Evolutionary conservation across 2,888 invertebrate genomes (phyloP), one percentile per base, ranked within the genome.

Genomic region (Cenopis cana): DNA sequence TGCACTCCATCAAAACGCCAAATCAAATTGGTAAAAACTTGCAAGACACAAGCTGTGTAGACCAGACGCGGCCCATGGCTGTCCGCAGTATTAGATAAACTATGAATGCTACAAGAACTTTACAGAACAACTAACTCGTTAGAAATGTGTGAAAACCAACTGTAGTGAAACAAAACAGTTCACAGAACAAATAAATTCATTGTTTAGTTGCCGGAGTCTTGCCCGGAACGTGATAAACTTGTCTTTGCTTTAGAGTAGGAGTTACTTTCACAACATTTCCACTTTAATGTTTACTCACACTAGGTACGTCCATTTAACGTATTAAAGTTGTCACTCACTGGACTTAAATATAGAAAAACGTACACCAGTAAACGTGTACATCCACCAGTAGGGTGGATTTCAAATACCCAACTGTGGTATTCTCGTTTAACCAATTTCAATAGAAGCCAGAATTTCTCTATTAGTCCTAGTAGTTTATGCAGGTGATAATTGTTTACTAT

Each of bases 181-280:
- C n/a, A 14, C 29, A 29, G 55, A n/a, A 29, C 55, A 55, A 29
- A 55, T 55, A 55, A 55, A 55, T 55, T 24, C 55, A 55, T 55
- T 55, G 55, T 55, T 55, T 55, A 29, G 55, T 55, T 55, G 55
- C 29, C 29, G 8, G 55, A 2, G 55, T 20, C 50, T 50, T 18
- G 50, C 18, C 12, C n/a, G 29, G 55, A 29, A 14, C 29, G n/a
- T 29, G 55, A 55, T 55, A 55, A 55, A 29, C 29, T 55, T 55
- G 55, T 55, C n/a, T 29, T 55, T 29, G 29, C 55, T 29, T 55
- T 14, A 29, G 8, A 55, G 29, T 55, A n/a, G 29, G 55, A 55
- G 29, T 55, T 55, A 55, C 29, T 54, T 54, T 55, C 29, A 29
- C 55, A 55, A 55, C 24, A 29, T 55, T 55, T 29, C 29, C 55